Evolutionary conservation across 2,888 invertebrate species (phyloP), one percentile per base, ranked within the genome.

Genomic region (Temnothorax ravouxi): DNA sequence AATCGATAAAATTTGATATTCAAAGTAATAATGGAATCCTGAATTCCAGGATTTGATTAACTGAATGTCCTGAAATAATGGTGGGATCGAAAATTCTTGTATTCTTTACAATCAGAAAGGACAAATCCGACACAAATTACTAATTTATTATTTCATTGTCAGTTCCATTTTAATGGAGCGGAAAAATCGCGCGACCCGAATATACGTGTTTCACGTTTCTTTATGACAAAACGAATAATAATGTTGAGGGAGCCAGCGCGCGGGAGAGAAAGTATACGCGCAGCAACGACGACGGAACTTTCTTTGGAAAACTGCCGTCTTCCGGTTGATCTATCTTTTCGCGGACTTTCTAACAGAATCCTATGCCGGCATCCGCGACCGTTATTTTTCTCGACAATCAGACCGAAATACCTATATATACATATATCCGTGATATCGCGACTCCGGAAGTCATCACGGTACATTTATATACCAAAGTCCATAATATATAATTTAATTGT

Each of bases 281-380:
- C 44, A 38, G 9, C 29, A 29, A 3, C 29, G 29, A 29, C 56
- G 34, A 61, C 18, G 61, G 29, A 79, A 84, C 84, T 85, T 84
- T 85, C 85, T 67, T 84, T 61, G 84, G 74, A 85, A 84, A 84
- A 82, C 71, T 64, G 54, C 18, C 56, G 61, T 56, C 75, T 84
- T 84, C 72, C 72, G 62, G 72, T 44, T 71, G 59, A 54, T 34
- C 56, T 54, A 54, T 62, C 67, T 67, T 83, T 79, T 83, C 61
- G 50, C 62, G 21, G 29, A 83, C 79, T 79, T 83, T 83, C 82
- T 64, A 77, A 11, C 52, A 29, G 34, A 44, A 72, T 59, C 13
- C n/a, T 29, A 34, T 25, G 8, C n/a, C 2, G 3, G 9, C 34
- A n/a, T 69, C 21, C 11, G 47, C 61, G 44, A 47, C 21, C 29